phyloP scores from a whole-genome alignment of 2,797 vertebrate species.

The Eptatretus atami region DNA sequence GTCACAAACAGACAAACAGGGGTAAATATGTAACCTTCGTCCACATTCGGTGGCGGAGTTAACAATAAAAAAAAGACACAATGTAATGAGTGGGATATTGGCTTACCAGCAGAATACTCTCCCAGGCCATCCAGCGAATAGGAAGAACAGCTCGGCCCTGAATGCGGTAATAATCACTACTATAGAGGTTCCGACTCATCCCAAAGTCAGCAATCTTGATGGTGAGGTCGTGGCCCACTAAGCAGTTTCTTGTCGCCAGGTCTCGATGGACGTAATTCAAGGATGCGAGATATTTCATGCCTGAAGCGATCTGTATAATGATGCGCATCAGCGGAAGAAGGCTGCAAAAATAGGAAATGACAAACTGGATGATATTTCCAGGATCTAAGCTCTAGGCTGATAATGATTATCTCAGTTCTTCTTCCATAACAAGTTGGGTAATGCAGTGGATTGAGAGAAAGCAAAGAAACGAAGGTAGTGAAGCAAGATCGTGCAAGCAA shows the following conservation, averaged over 20 bases:
- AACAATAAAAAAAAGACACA: too few species aligned
- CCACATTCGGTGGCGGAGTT: too few species aligned
- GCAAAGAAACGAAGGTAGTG: too few species aligned
- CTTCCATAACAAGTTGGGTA: too few species aligned
- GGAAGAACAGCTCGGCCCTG: constrained; percentile 62
- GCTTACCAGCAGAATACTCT: constrained; percentile 64
- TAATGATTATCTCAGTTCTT: too few species aligned
- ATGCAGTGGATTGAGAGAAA: too few species aligned
- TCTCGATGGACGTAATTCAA: constrained; percentile 73
- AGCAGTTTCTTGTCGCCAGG: constrained; percentile 52
- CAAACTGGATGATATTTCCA: too few species aligned
- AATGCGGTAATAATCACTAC: constrained; percentile 57
- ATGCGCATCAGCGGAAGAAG: constrained; percentile 26
- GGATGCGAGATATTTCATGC: constrained; percentile 57
- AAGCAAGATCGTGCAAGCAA: too few species aligned
- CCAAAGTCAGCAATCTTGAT: constrained; percentile 80
- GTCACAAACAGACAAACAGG: too few species aligned
- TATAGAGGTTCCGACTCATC: constrained; percentile 64
- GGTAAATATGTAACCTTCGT: too few species aligned
- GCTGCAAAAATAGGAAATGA: not conserved
- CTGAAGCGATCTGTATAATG: constrained; percentile 49
- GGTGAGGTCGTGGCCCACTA: constrained; percentile 41
- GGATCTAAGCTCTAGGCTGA: too few species aligned
- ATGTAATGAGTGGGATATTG: too few species aligned
- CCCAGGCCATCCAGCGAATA: constrained; percentile 93